Percentiles rank a stretch among this genome's conserved stretches.
These are phyloP conservation scores for Dasysyrphus albostriatus DNA, from an alignment of 2,888 invertebrate species.

Conservation along the genomic window DNA sequence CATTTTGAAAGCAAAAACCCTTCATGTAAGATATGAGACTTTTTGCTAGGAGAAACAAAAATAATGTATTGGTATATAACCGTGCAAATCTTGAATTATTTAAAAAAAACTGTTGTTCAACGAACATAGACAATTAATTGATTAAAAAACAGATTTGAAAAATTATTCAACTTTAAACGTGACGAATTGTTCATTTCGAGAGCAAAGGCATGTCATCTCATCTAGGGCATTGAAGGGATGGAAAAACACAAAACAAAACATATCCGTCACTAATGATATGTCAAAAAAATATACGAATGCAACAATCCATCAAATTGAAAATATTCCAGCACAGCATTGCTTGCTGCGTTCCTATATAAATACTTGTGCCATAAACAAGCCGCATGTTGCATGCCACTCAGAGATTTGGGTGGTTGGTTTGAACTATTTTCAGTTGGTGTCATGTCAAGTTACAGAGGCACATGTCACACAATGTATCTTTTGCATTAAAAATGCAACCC, in stretches of 20 bases:
- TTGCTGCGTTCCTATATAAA: neutral
- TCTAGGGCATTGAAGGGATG: constrained; percentile 23
- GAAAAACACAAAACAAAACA: neutral
- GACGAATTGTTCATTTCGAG: constrained; percentile 51
- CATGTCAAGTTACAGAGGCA: constrained; percentile 64
- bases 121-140: constrained; percentile 56
- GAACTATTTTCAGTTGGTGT: constrained; percentile 62
- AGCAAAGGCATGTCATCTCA: constrained; percentile 39
- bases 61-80: neutral
- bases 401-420: constrained; percentile 44
- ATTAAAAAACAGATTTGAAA: constrained; percentile 47
- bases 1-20: constrained; percentile 1
- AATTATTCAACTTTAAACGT: constrained; percentile 52
- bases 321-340: constrained; percentile 16
- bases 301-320: constrained; percentile 65
- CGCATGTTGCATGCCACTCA: constrained; percentile 57
- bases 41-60: constrained; percentile 5
- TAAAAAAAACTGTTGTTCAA: constrained; percentile 51
- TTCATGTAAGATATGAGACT: neutral
- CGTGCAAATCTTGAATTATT: constrained; percentile 31
- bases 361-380: constrained; percentile 36
- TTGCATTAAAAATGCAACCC: constrained; percentile 44
- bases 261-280: constrained; percentile 48
- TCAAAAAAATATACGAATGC: constrained; percentile 14
- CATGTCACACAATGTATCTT: constrained; percentile 47